A percentile compares a stretch with the other conserved stretches of the same genome.
phyloP scores from a whole-genome alignment of 2,888 invertebrate species.

The Cosmorhoe ocellata region DNA sequence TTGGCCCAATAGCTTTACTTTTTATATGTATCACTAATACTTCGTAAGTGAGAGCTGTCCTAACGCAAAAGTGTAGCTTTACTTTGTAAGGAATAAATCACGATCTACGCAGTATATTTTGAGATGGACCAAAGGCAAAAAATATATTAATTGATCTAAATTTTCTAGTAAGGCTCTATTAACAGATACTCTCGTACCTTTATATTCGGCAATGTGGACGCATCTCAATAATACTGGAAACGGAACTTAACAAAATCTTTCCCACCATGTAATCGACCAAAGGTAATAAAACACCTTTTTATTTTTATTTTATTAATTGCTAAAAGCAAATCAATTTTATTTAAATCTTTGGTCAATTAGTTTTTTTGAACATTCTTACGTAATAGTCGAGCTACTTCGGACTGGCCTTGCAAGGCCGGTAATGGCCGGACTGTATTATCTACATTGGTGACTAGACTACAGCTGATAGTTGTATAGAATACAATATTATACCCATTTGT shows the following conservation, averaged over 20 bases:
- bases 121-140: too few relatives aligned
- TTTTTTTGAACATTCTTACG: conserved; percentile 29
- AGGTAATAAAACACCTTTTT: conserved; percentile 22
- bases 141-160: too few relatives aligned
- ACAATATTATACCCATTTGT: neutral
- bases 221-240: neutral
- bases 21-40: too few relatives aligned
- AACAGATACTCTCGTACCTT: too few relatives aligned
- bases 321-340: conserved; percentile 23
- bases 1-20: too few relatives aligned
- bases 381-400: conserved; percentile 23
- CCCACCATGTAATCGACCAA: conserved; percentile 10
- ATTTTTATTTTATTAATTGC: conserved; percentile 21
- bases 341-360: conserved; percentile 15
- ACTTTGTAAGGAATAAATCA: too few relatives aligned
- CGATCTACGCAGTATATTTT: too few relatives aligned
- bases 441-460: conserved; percentile 19
- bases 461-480: neutral
- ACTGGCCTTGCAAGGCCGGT: conserved; percentile 38
- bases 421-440: conserved; percentile 26
- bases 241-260: conserved; percentile 1
- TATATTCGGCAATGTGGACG: too few relatives aligned
- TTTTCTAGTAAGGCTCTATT: too few relatives aligned
- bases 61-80: too few relatives aligned
- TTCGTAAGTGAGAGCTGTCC: too few relatives aligned